Percentiles rank a stretch among this genome's conserved stretches.
Conservation (phyloP, 2,888 invertebrate genomes). For the Mesodorylaimus sp. region DNA sequence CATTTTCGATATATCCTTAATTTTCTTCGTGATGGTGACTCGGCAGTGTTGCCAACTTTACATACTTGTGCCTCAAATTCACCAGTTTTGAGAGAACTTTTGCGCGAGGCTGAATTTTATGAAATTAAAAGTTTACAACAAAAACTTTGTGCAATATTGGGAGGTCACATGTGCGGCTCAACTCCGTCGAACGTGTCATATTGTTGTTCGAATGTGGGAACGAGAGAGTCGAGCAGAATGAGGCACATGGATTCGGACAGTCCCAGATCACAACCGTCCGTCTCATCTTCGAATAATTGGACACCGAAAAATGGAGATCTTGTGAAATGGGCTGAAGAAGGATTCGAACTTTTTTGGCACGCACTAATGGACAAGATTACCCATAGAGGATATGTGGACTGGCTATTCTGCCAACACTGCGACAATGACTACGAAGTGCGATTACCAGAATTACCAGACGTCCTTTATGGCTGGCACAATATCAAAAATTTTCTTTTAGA, state of each 20-base stretch:
- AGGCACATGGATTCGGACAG: not conserved
- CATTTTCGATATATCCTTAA: not conserved
- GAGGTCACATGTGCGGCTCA: not conserved
- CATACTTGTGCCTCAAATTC: no score
- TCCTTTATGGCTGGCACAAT: not conserved
- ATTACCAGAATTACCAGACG: not conserved
- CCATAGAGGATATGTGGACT: constrained; percentile 1
- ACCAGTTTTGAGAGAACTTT: not conserved
- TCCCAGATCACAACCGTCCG: not conserved
- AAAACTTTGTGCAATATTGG: not conserved
- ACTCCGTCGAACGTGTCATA: not conserved
- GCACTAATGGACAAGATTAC: not conserved
- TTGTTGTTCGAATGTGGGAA: no score
- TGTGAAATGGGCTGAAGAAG: not conserved
- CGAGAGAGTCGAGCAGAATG: not conserved
- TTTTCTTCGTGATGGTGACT: not conserved
- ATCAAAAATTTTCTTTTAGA: not conserved
- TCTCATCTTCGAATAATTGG: not conserved
- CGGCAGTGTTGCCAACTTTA: not conserved
- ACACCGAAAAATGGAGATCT: not conserved
- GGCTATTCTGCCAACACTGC: not conserved
- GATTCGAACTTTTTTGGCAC: not conserved
- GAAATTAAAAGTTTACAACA: not conserved
- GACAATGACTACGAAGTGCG: not conserved
- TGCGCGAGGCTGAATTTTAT: not conserved